Percentiles rank a stretch among this genome's conserved stretches.
Evolutionary conservation across 2,888 invertebrate genomes (phyloP).

Genomic region (Molorchus minor): DNA sequence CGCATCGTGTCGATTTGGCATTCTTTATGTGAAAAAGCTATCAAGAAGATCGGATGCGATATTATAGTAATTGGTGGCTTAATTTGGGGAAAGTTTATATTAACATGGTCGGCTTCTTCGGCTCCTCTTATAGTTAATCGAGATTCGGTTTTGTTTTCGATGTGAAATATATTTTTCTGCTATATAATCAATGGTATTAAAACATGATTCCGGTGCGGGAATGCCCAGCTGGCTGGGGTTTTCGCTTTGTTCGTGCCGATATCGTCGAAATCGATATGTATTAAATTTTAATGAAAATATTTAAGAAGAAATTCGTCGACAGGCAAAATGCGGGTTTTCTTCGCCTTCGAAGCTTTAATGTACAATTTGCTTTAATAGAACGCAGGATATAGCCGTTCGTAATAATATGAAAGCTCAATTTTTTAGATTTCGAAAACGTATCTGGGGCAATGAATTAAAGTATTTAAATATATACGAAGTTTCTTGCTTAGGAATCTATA

Average conservation of each 20-base stretch:
- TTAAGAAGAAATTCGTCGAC: conserved; percentile 23
- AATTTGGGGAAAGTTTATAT: conserved; percentile 39
- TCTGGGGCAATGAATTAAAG: too few species aligned
- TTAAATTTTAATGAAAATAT: conserved; percentile 17
- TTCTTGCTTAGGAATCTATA: too few species aligned
- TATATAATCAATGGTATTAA: conserved; percentile 24
- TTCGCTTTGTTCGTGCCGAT: conserved; percentile 20
- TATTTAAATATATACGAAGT: too few species aligned
- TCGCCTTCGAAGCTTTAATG: too few species aligned
- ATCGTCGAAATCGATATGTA: neutral
- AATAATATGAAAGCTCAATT: too few species aligned
- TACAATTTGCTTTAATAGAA: too few species aligned
- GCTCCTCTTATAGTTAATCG: conserved; percentile 25
- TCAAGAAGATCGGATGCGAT: conserved; percentile 24
- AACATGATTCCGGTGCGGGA: conserved; percentile 23
- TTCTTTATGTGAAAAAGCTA: conserved; percentile 33
- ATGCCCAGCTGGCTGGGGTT: conserved; percentile 15
- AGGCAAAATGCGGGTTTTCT: conserved; percentile 9
- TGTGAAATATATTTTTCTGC: conserved; percentile 20
- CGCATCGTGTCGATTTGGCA: conserved; percentile 26
- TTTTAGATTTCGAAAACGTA: too few species aligned
- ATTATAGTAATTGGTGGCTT: conserved; percentile 33
- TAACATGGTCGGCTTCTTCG: conserved; percentile 29
- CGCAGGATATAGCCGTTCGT: too few species aligned
- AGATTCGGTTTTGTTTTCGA: conserved; percentile 28